These are phyloP conservation scores for Meganola albula DNA, from an alignment of 2,888 invertebrate species.

Conservation along the genomic window DNA sequence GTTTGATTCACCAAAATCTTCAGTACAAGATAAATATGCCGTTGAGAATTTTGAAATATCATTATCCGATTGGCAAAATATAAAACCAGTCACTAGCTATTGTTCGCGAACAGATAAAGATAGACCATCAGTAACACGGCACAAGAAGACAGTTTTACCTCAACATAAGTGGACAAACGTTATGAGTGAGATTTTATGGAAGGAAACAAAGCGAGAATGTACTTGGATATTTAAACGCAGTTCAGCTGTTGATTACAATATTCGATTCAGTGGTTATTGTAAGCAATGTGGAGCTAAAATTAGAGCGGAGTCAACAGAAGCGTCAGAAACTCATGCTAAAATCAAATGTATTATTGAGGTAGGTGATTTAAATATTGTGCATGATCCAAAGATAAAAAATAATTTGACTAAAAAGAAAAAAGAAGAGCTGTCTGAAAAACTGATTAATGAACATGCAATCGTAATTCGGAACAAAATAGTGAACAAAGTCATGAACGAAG, in stretches of 20 bases:
- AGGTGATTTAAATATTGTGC: background rate
- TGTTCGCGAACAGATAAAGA: constrained; percentile 12
- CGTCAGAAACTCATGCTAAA: background rate
- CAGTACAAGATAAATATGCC: constrained; percentile 10
- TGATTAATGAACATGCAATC: constrained; percentile 10
- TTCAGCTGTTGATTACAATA: background rate
- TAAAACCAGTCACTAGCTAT: constrained; percentile 10
- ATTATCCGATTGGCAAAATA: constrained; percentile 12
- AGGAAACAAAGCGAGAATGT: background rate
- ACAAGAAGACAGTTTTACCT: constrained; percentile 8
- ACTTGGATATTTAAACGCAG: background rate
- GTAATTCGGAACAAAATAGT: constrained; percentile 10
- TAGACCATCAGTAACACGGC: constrained; percentile 11
- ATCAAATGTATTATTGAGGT: background rate
- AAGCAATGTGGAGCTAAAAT: background rate
- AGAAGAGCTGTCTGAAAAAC: background rate
- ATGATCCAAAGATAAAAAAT: background rate
- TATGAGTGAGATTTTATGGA: background rate
- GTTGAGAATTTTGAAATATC: constrained; percentile 12
- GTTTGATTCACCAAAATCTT: constrained; percentile 8
- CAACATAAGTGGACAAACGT: background rate
- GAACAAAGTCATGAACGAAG: constrained; percentile 4
- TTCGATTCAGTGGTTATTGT: background rate
- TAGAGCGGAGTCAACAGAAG: background rate
- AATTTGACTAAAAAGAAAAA: background rate